These are phyloP conservation scores for Dicroscelio sp. DNA, from an alignment of 2,888 invertebrate genomes.

Conservation along the genomic window DNA sequence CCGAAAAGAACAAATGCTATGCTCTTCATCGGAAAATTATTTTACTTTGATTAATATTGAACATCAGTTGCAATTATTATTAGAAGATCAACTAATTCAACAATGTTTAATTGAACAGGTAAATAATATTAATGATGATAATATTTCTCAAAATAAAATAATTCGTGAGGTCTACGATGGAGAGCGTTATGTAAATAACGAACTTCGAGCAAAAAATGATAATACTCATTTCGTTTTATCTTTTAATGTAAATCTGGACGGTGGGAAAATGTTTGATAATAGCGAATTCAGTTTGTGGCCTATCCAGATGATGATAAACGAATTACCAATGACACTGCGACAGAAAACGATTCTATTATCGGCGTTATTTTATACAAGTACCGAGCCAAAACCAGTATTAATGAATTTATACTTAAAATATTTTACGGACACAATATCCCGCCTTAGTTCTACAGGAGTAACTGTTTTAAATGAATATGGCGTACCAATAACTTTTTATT, in stretches of 20 bases:
- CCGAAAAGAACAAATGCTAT: too few relatives aligned
- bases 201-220: neutral
- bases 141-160: too few relatives aligned
- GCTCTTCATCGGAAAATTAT: too few relatives aligned
- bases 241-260: slow-evolving; percentile 17
- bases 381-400: neutral
- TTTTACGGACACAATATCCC: neutral
- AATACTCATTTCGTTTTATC: neutral
- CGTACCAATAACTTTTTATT: neutral
- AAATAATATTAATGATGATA: too few relatives aligned
- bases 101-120: too few relatives aligned
- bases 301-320: slow-evolving; percentile 15
- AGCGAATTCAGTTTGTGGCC: slow-evolving; percentile 9
- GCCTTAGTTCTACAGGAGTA: neutral
- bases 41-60: too few relatives aligned
- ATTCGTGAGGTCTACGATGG: neutral
- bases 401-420: slow-evolving; percentile 33
- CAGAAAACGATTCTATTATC: neutral
- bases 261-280: slow-evolving; percentile 4
- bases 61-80: too few relatives aligned
- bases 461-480: neutral
- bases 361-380: slow-evolving; percentile 9
- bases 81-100: too few relatives aligned
- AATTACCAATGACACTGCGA: neutral
- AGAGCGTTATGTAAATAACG: neutral